A percentile compares a stretch with the other conserved stretches of the same genome.
phyloP scores from a whole-genome alignment of 1,140 invertebrate genomes.

The Physella acuta region DNA sequence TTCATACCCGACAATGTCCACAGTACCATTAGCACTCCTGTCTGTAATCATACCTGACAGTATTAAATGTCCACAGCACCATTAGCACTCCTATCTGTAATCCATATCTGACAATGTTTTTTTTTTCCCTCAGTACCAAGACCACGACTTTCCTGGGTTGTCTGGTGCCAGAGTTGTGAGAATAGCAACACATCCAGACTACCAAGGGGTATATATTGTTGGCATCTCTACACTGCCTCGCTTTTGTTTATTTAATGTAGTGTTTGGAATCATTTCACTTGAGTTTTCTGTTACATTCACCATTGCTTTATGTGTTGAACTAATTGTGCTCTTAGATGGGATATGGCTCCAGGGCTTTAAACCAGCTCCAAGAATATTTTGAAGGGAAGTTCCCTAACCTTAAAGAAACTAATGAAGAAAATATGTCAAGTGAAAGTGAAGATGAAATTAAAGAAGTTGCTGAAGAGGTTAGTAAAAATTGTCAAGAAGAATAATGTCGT shows the following conservation, averaged over 20 bases:
- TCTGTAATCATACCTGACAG: too few relatives aligned
- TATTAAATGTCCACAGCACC: too few relatives aligned
- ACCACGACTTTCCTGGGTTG: constrained; percentile 87
- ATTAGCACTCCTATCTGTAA: not conserved
- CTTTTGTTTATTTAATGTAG: too few relatives aligned
- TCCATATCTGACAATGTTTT: not conserved
- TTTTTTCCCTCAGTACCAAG: constrained; percentile 70
- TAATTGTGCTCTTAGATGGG: constrained; percentile 83
- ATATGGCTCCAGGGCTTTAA: constrained; percentile 84
- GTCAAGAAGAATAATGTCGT: too few relatives aligned
- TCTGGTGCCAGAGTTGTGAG: constrained; percentile 89
- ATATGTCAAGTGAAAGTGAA: constrained; percentile 31
- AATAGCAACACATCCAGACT: constrained; percentile 97
- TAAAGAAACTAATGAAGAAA: constrained; percentile 61
- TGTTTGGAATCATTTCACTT: not conserved
- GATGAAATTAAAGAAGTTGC: constrained; percentile 5
- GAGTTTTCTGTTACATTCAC: not conserved
- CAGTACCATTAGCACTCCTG: too few relatives aligned
- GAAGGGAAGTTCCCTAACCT: constrained; percentile 76
- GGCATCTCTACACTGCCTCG: too few relatives aligned
- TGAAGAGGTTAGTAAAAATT: constrained; percentile 23
- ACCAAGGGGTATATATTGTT: constrained; percentile 76
- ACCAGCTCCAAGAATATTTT: constrained; percentile 86
- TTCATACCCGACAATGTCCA: too few relatives aligned
- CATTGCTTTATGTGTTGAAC: not conserved